Evolutionary conservation across 2,113 vertebrate species (phyloP), one percentile per base, ranked within the genome.

Genomic region (Gasterosteus nipponicus): DNA sequence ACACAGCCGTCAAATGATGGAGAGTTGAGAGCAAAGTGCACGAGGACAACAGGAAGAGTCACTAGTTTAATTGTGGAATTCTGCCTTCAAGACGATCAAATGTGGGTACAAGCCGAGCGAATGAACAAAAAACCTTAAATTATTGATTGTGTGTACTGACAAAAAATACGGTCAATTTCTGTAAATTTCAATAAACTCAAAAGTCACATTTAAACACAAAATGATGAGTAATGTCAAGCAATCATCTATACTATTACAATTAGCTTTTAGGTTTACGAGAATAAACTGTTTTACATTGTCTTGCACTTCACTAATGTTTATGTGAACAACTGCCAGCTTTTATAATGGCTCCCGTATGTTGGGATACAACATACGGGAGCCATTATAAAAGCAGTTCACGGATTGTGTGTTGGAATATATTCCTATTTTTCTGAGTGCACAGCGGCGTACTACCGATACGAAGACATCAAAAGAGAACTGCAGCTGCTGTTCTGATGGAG

Each of bases 71-170:
- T 26, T 26, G 22, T 26, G 22, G 22, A 26, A 26, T 26, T 26
- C 22, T 26, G 22, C 22, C 22, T 26, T 26, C 22, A 26, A 26
- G 22, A 26, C 22, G 22, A 26, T 26, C 22, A 26, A 26, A 51
- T 19, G 65, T 38, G 53, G 70, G 51, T 26, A 71, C 49, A 85
- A 10, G 62, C 84, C 81, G 47, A 47, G 11, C 33, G 22, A 42
- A 56, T 44, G 2, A 49, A 56, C 75, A 5, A 56, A 46, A 59
- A n/a, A 53, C 2, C 29, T 42, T 3, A 19, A 41, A 56, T 39
- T 26, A 10, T 18, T 18, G 15, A 7, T 63, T 2, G 33, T 41
- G 10, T 38, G 16, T 10, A 8, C 8, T 15, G 16, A 10, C 19
- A 47, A 33, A 54, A 44, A 33, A 35, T 46, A 64, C 2, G 2